Percentiles rank a stretch among this genome's conserved stretches.
Conservation (phyloP, 2,113 vertebrate genomes). For the Xyrauchen texanus region DNA sequence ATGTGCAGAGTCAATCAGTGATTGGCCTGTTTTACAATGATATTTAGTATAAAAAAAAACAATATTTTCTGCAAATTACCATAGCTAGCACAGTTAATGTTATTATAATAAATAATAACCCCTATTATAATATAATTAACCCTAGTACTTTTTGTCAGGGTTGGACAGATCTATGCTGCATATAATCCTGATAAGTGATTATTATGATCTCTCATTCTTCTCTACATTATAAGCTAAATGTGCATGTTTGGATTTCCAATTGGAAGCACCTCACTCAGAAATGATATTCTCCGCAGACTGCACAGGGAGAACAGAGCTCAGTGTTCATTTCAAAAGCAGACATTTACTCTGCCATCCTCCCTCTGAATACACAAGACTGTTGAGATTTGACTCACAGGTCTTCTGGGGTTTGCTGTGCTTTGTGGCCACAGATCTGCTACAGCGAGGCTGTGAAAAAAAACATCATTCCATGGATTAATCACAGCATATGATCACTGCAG, state of each 20-base stretch:
- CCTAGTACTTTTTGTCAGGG: neutral
- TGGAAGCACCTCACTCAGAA: conserved; percentile 37
- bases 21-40: too few relatives aligned
- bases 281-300: conserved; percentile 38
- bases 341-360: conserved; percentile 44
- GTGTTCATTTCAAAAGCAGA: conserved; percentile 53
- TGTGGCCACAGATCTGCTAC: conserved; percentile 57
- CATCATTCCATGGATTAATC: conserved; percentile 66
- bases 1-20: too few relatives aligned
- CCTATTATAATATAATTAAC: neutral
- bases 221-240: neutral
- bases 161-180: neutral
- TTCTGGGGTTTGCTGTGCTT: conserved; percentile 47
- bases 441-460: conserved; percentile 62
- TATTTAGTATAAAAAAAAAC: neutral
- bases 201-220: conserved; percentile 1
- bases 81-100: neutral
- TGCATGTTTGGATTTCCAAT: conserved; percentile 40
- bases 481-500: conserved; percentile 65
- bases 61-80: neutral
- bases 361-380: conserved; percentile 58
- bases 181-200: conserved; percentile 17
- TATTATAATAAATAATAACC: neutral
- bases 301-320: conserved; percentile 37
- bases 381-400: conserved; percentile 57